These are phyloP conservation scores for Andrena haemorrhoa DNA, from an alignment of 2,888 invertebrate species.

Conservation along the genomic window DNA sequence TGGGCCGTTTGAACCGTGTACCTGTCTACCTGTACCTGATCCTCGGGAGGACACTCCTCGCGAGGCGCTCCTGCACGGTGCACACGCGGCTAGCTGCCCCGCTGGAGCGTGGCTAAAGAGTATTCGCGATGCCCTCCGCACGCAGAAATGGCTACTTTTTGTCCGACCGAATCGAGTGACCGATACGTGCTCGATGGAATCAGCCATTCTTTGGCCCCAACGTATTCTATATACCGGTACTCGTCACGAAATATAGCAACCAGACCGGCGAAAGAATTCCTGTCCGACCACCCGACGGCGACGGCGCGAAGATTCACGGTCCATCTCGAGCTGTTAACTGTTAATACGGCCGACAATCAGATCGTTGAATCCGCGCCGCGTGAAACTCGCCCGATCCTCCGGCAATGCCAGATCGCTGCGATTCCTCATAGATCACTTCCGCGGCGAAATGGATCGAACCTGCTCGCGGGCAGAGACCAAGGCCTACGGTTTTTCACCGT, in stretches of 20 bases:
- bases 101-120: slow-evolving; percentile 19
- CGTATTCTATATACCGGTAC: too few relatives aligned
- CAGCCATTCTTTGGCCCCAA: neutral
- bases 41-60: slow-evolving; percentile 10
- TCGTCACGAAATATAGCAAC: neutral
- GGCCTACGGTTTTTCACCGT: too few relatives aligned
- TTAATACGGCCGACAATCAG: slow-evolving; percentile 17
- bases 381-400: slow-evolving; percentile 4
- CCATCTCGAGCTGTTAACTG: slow-evolving; percentile 8
- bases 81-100: neutral
- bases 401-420: neutral
- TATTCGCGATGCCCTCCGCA: neutral
- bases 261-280: neutral
- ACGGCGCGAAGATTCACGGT: slow-evolving; percentile 4
- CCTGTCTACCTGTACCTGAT: slow-evolving; percentile 41
- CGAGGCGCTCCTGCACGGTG: too few relatives aligned
- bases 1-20: slow-evolving; percentile 21
- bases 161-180: neutral
- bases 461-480: too few relatives aligned
- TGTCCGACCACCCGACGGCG: neutral
- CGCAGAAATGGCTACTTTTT: slow-evolving; percentile 16
- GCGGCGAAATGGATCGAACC: neutral
- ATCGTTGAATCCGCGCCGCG: slow-evolving; percentile 30
- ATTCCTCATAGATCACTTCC: neutral
- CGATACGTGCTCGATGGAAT: slow-evolving; percentile 7